Base-by-base conservation (phyloP, 1,140 invertebrate species). In the Neodiprion lecontei region DNA sequence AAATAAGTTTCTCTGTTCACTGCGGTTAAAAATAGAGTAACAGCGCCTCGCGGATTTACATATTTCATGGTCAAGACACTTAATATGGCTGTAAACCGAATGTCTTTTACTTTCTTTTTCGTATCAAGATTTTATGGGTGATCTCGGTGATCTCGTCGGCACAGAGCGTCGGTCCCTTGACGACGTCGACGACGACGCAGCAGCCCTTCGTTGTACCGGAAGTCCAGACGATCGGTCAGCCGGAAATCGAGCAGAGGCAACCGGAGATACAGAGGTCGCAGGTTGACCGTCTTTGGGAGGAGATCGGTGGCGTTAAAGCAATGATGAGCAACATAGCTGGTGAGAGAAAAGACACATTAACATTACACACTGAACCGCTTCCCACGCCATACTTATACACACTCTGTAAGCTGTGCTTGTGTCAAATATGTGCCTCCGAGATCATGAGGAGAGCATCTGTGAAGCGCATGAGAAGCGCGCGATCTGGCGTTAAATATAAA, bases 271-370 rank as follows among this genome's bases (percentile, higher is more conserved):
- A 69, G 12, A 21, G 17, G 11, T 69, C 67, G 14, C 67, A 7
- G 21, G 67, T 69, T 23, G 67, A 69, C 40, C 67, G 67, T 69
- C 67, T 69, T 23, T 69, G 67, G 67, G 67, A 69, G 21, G 67
- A 69, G n/a, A 69, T 69, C 67, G 67, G 67, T 23, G 67, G 21
- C 67, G 67, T 69, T 23, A 69, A 69, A 69, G 23, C 67, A 47
- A 14, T 69, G 67, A 69, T 69, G 67, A 12, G 11, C 23, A 69
- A 11, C 12, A 69, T 69, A 69, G 67, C 67, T 23, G 40, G 67
- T 69, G 40, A 69, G 67, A 69, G 12, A 47, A 21, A 14, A 69
- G 67, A 14, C 67, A 21, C 9, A 5, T 40, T 40, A 1, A 40
- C 28, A 40, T 40, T 5, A 40, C n/a, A 61, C 53, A 12, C 11